phyloP scores from a whole-genome alignment of 2,888 invertebrate genomes.

The Lepidochitona cinerea region DNA sequence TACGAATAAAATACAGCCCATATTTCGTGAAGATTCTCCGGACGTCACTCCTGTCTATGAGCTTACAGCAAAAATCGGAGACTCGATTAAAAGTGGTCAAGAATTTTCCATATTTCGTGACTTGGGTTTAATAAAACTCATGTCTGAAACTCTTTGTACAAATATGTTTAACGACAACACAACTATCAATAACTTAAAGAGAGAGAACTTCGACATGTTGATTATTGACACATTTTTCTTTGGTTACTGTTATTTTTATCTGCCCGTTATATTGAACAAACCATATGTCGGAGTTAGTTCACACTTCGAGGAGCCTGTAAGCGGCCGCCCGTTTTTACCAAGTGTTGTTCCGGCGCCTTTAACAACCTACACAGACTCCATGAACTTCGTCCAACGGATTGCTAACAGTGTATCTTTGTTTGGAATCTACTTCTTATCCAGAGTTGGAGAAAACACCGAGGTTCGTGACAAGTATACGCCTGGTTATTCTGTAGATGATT shows the following conservation, averaged over 20 bases:
- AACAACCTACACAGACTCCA: background rate
- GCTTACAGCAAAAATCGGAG: background rate
- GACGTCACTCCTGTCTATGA: background rate
- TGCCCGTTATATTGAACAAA: background rate
- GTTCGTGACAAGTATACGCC: conserved; percentile 28
- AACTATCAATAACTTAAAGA: background rate
- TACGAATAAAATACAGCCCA: background rate
- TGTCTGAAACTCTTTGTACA: background rate
- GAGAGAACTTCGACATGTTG: conserved; percentile 5
- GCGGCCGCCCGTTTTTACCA: background rate
- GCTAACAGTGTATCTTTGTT: too few species aligned
- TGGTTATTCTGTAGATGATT: conserved; percentile 15
- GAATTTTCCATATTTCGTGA: background rate
- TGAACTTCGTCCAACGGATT: background rate
- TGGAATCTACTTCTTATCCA: too few species aligned
- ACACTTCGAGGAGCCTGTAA: background rate
- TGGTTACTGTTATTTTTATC: background rate
- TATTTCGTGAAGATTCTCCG: background rate
- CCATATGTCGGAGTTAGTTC: conserved; percentile 1
- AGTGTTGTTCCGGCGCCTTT: background rate
- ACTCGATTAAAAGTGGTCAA: background rate
- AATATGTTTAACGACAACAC: background rate
- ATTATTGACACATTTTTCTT: background rate
- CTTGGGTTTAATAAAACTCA: background rate
- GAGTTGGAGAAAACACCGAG: too few species aligned